Evolutionary conservation across 2,888 invertebrate genomes (phyloP).

Genomic region (Hesperia comma): DNA sequence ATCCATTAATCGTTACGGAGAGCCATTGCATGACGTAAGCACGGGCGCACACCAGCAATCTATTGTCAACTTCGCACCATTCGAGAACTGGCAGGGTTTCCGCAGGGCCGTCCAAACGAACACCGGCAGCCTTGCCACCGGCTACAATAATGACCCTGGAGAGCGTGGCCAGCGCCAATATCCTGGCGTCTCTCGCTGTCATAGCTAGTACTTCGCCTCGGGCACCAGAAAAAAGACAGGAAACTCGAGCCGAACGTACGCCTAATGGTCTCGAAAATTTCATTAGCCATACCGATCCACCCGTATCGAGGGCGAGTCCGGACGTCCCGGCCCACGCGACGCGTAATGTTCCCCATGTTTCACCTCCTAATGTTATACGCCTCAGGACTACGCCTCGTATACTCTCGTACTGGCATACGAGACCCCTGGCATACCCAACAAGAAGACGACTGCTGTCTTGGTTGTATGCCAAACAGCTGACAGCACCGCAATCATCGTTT

Average conservation of each 20-base stretch:
- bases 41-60: slow-evolving; percentile 95
- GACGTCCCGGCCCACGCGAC: slow-evolving; percentile 78
- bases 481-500: slow-evolving; percentile 89
- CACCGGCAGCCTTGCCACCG: slow-evolving; percentile 70
- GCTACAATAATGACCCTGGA: slow-evolving; percentile 89
- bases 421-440: slow-evolving; percentile 89
- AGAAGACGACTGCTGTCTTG: slow-evolving; percentile 93
- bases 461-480: slow-evolving; percentile 93
- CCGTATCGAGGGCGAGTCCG: slow-evolving; percentile 89
- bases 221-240: slow-evolving; percentile 98
- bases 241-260: slow-evolving; percentile 93
- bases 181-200: slow-evolving; percentile 75
- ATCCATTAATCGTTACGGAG: slow-evolving; percentile 84
- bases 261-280: slow-evolving; percentile 95
- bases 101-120: slow-evolving; percentile 88
- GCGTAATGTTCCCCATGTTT: slow-evolving; percentile 75
- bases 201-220: slow-evolving; percentile 91
- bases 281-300: slow-evolving; percentile 97
- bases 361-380: slow-evolving; percentile 76
- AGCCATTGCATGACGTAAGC: slow-evolving; percentile 94
- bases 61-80: slow-evolving; percentile 90
- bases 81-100: slow-evolving; percentile 94
- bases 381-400: slow-evolving; percentile 83
- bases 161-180: slow-evolving; percentile 96
- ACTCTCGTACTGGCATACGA: slow-evolving; percentile 96